phyloP scores from a whole-genome alignment of 2,888 invertebrate species.

The Drosophila kambysellisi region DNA sequence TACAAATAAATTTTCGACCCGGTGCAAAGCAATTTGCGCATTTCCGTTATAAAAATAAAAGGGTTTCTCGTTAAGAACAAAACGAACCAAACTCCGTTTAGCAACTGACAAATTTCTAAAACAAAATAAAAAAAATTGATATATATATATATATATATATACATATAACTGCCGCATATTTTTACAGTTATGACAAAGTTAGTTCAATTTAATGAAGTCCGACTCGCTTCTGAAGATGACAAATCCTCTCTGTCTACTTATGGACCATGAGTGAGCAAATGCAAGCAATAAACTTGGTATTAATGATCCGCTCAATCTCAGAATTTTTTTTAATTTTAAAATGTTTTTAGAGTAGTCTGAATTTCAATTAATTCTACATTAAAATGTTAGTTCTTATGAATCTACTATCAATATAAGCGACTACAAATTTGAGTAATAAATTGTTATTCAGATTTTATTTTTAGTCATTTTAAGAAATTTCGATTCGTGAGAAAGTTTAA shows the following conservation, averaged over 20 bases:
- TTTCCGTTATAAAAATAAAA: constrained; percentile 77
- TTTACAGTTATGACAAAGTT: constrained; percentile 70
- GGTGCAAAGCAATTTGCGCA: constrained; percentile 80
- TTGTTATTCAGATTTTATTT: background rate
- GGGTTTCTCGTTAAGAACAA: constrained; percentile 80
- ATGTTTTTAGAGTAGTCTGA: background rate
- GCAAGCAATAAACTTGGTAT: constrained; percentile 5
- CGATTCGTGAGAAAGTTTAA: no score
- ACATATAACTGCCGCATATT: constrained; percentile 12
- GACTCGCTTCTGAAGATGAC: background rate
- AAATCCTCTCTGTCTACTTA: constrained; percentile 3
- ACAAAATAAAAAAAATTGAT: background rate
- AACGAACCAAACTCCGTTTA: constrained; percentile 50
- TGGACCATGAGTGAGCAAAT: no score
- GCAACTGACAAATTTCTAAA: constrained; percentile 1
- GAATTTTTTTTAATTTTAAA: background rate
- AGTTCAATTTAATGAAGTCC: constrained; percentile 56
- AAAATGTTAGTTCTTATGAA: background rate
- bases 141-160: constrained; percentile 33
- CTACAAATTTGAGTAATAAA: background rate
- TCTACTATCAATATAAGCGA: background rate
- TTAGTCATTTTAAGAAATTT: no score
- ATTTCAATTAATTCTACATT: background rate
- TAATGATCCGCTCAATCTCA: no score
- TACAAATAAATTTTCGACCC: constrained; percentile 74